These are phyloP conservation scores for Urocitellus parryii DNA, from an alignment of 2,113 vertebrate species.

Conservation along the genomic window DNA sequence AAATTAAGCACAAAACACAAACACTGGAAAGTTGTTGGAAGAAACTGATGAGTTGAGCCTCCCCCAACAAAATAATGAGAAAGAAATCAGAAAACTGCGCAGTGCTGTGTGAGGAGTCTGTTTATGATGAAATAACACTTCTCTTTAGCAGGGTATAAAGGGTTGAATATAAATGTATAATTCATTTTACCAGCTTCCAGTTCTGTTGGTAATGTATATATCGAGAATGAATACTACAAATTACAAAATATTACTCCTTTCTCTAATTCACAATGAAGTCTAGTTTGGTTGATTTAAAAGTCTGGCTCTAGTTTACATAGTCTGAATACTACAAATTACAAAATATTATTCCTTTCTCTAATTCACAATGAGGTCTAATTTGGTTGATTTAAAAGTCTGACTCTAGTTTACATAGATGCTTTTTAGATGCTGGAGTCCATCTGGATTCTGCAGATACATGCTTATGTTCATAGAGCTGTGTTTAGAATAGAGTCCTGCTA, in stretches of 20 bases:
- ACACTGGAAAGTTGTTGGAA: not conserved
- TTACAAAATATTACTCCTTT: no score
- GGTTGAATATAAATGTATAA: not conserved
- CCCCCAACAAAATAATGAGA: not conserved
- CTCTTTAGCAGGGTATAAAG: not conserved
- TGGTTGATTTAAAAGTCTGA: not conserved
- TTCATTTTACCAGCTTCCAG: not conserved
- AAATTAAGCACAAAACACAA: not conserved
- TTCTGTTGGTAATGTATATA: not conserved
- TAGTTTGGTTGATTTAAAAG: no score
- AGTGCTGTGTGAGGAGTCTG: not conserved
- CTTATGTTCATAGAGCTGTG: not conserved
- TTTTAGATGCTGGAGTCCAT: not conserved
- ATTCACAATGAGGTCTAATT: not conserved
- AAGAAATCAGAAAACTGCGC: not conserved
- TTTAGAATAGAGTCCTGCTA: not conserved
- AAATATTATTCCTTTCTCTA: not conserved
- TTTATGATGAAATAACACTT: not conserved
- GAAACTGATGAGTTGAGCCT: not conserved
- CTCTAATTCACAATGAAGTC: no score
- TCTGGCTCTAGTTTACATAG: no score
- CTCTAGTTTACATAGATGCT: not conserved
- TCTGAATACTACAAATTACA: not conserved
- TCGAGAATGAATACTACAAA: not conserved
- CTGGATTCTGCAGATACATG: not conserved